Evolutionary conservation across 2,888 invertebrate species (phyloP).

Genomic region (Papilio gigon): DNA sequence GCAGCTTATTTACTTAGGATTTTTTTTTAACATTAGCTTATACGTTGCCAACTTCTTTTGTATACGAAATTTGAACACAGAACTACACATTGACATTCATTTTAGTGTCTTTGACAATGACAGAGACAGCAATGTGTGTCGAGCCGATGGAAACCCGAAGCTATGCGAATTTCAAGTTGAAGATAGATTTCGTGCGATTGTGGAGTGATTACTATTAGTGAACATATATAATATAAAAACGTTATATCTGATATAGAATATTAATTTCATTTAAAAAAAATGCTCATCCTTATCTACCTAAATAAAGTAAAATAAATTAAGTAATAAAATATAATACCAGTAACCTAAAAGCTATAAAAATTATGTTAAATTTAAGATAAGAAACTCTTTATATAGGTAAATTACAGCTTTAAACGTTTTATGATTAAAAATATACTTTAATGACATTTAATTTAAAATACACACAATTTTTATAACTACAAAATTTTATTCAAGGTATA

Average conservation of each 20-base stretch:
- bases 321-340: neutral
- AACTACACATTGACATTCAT: neutral
- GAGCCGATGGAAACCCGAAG: too few species aligned
- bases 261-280: too few species aligned
- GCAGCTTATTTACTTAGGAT: slow-evolving; percentile 24
- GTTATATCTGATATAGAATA: neutral
- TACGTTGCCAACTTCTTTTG: neutral
- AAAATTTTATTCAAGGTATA: too few species aligned
- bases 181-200: neutral
- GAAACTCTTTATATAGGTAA: neutral
- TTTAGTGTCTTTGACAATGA: too few species aligned
- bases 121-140: too few species aligned
- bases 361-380: neutral
- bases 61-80: neutral
- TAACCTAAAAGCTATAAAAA: neutral
- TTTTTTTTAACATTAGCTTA: slow-evolving; percentile 6
- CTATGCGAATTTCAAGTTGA: too few species aligned
- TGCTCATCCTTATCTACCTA: neutral
- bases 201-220: too few species aligned
- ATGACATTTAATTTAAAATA: neutral
- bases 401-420: neutral
- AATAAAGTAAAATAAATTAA: neutral
- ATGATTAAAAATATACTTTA: neutral
- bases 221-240: neutral
- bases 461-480: too few species aligned